Percentiles rank a stretch among this genome's conserved stretches.
Evolutionary conservation across 2,113 vertebrate species (phyloP).

Genomic region (Phocoena phocoena): DNA sequence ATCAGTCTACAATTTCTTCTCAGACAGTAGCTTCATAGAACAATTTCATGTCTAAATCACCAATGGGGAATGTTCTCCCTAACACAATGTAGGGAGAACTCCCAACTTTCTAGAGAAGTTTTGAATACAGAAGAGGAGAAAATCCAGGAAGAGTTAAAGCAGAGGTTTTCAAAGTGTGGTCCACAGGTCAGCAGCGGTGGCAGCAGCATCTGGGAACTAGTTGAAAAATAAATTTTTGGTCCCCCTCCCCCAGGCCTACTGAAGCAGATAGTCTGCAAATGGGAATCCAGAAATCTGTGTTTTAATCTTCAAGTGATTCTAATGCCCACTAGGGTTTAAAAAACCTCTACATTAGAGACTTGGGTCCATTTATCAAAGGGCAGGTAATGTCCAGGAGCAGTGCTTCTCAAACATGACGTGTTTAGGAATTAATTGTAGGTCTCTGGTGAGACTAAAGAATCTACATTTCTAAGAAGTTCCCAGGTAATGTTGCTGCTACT

Average conservation of each 20-base stretch:
- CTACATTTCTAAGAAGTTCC: neutral
- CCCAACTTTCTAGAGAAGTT: neutral
- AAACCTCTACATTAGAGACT: neutral
- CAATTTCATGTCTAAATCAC: neutral
- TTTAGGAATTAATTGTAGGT: neutral
- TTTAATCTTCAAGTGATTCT: neutral
- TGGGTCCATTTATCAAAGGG: neutral
- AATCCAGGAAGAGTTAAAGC: neutral
- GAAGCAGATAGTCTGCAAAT: neutral
- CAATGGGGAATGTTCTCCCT: neutral
- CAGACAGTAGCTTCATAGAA: neutral
- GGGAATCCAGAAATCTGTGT: neutral
- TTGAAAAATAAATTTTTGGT: neutral
- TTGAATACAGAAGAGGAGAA: neutral
- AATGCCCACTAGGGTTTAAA: neutral
- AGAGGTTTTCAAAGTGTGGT: neutral
- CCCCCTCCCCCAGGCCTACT: neutral
- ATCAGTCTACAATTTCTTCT: neutral
- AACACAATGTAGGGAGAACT: neutral
- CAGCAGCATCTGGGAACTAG: neutral
- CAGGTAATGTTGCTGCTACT: neutral
- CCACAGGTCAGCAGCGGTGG: neutral
- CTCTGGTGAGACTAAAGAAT: neutral
- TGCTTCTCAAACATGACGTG: neutral
- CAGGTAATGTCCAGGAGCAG: accelerated